Conservation (phyloP, 2,113 vertebrate genomes). For the Hiodon alosoides region DNA sequence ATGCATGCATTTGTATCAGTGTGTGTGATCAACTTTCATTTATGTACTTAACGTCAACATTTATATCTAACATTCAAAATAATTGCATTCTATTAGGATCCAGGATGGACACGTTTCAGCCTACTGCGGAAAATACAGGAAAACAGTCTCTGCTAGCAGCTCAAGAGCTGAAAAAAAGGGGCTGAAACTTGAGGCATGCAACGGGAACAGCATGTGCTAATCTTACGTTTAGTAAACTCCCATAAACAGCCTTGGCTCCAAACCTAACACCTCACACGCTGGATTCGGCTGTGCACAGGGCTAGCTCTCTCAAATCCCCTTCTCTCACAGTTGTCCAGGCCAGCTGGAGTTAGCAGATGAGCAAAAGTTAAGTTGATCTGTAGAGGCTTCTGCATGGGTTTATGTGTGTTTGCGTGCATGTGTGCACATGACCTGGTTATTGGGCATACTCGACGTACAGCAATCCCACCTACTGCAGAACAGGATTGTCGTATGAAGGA, state of each 20-base stretch:
- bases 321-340: conserved; percentile 13
- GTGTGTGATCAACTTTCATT: no score
- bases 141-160: conserved; percentile 1
- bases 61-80: not conserved
- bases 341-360: conserved; percentile 6
- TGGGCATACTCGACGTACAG: not conserved
- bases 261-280: conserved; percentile 48
- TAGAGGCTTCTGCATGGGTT: not conserved
- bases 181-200: conserved; percentile 33
- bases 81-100: not conserved
- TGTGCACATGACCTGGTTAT: conserved; percentile 22
- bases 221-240: conserved; percentile 46
- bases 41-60: not conserved
- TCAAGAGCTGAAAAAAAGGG: conserved; percentile 26
- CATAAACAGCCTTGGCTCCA: conserved; percentile 30
- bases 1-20: no score
- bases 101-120: not conserved
- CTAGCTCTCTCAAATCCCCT: conserved; percentile 50
- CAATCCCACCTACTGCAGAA: not conserved
- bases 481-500: no score
- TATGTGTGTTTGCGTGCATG: conserved; percentile 12
- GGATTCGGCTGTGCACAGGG: conserved; percentile 44
- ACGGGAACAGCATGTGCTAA: conserved; percentile 55
- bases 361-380: not conserved
- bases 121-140: not conserved